These are phyloP conservation scores for Atrichornis clamosus DNA, from an alignment of 2,113 vertebrate species.

Conservation along the genomic window DNA sequence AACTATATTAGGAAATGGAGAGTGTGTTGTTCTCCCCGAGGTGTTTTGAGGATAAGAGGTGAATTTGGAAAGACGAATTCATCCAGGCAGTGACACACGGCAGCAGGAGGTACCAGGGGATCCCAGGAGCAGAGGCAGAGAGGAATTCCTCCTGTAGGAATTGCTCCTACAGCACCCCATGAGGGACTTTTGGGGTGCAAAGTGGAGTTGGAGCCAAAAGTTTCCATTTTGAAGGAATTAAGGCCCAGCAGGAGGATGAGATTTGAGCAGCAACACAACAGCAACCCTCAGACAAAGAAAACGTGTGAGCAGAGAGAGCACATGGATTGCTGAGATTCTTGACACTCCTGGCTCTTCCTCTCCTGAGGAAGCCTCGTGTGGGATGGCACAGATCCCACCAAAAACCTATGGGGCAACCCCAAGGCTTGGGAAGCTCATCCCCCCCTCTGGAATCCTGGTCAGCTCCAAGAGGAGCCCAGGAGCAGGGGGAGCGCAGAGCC, in stretches of 20 bases:
- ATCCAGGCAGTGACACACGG: too few relatives aligned
- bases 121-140: neutral
- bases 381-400: fast-evolving
- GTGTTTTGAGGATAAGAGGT: neutral
- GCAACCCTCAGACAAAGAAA: neutral
- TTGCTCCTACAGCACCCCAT: neutral
- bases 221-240: neutral
- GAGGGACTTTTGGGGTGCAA: fast-evolving
- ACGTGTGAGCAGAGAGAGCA: neutral
- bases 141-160: neutral
- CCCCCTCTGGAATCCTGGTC: neutral
- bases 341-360: fast-evolving
- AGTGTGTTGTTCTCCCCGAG: fast-evolving
- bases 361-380: fast-evolving
- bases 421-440: fast-evolving
- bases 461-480: neutral
- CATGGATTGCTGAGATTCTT: neutral
- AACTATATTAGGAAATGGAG: neutral
- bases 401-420: fast-evolving
- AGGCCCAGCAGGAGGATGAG: neutral
- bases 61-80: neutral
- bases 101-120: neutral
- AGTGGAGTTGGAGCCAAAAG: fast-evolving
- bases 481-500: neutral
- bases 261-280: neutral